These are phyloP conservation scores for Drosophila malerkotliana DNA, from an alignment of 1,140 invertebrate species.

Conservation along the genomic window DNA sequence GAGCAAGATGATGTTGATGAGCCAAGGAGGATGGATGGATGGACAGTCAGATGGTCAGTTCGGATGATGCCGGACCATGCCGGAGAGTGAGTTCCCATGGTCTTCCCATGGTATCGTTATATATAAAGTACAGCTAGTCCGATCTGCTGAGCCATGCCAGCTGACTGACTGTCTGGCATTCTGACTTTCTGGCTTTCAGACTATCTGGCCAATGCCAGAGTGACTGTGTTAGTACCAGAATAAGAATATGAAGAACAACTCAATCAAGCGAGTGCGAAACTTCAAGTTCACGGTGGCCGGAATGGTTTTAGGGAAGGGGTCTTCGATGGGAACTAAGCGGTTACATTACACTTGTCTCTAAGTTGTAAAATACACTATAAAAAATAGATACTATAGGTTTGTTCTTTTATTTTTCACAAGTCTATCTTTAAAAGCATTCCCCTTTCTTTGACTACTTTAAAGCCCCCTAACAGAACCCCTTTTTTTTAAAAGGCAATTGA, in stretches of 20 bases:
- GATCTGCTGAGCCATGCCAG: conserved; percentile 66
- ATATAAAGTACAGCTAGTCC: conserved; percentile 74
- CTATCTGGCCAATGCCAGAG: conserved; percentile 16
- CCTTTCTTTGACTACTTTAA: too few relatives aligned
- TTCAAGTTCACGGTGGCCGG: conserved; percentile 25
- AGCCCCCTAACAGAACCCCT: too few relatives aligned
- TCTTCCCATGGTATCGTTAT: conserved; percentile 36
- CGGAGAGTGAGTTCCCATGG: conserved; percentile 49
- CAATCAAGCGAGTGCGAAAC: conserved; percentile 71
- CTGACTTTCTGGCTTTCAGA: too few relatives aligned
- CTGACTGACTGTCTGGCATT: conserved; percentile 2
- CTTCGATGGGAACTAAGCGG: conserved; percentile 61
- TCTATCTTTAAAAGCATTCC: too few relatives aligned
- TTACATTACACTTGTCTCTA: conserved; percentile 58
- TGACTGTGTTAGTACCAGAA: conserved; percentile 1
- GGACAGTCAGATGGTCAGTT: neutral
- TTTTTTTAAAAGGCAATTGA: too few relatives aligned
- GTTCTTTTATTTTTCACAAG: too few relatives aligned
- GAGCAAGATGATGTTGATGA: conserved; percentile 25
- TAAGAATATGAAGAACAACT: conserved; percentile 65
- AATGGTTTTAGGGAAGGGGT: neutral
- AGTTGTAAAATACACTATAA: neutral
- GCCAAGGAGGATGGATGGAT: neutral
- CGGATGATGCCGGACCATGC: conserved; percentile 1
- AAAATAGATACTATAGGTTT: too few relatives aligned